Percentiles rank a stretch among this genome's conserved stretches.
These are phyloP conservation scores for Rhinatrema bivittatum DNA, from an alignment of 2,797 vertebrate species.

Conservation along the genomic window DNA sequence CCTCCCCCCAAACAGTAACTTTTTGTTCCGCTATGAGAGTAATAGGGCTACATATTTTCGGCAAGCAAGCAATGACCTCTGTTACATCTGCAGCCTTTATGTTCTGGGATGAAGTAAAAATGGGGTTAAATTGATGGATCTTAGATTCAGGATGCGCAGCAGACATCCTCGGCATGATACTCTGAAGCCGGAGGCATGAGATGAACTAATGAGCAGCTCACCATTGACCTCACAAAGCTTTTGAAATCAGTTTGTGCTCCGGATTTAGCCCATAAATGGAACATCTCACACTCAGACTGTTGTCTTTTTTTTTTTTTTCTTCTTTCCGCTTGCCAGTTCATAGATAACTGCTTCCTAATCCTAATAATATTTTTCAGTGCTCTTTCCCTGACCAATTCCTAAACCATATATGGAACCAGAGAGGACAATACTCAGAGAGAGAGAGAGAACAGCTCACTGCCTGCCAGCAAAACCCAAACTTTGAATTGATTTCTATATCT, in stretches of 20 bases:
- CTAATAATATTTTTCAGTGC: neutral
- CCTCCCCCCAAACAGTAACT: too few species aligned
- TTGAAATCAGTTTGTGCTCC: neutral
- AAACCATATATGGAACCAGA: rapidly evolving
- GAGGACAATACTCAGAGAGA: neutral
- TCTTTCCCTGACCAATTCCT: neutral
- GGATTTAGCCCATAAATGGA: too few species aligned
- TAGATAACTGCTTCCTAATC: rapidly evolving
- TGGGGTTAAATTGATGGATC: rapidly evolving
- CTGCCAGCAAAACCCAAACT: too few species aligned
- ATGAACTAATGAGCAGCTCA: neutral
- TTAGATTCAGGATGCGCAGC: rapidly evolving
- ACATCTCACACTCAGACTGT: too few species aligned
- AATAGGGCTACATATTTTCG: rapidly evolving
- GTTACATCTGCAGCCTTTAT: neutral
- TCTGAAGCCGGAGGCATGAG: neutral
- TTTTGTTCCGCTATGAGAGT: too few species aligned
- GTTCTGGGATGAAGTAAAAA: neutral
- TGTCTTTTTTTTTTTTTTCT: too few species aligned
- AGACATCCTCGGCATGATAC: neutral
- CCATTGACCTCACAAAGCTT: neutral
- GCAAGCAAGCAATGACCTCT: too few species aligned
- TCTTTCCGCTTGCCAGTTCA: neutral
- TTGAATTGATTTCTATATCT: too few species aligned
- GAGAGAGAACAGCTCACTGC: too few species aligned